Evolutionary conservation across 2,888 invertebrate species (phyloP).

Genomic region (Sesamia inferens): DNA sequence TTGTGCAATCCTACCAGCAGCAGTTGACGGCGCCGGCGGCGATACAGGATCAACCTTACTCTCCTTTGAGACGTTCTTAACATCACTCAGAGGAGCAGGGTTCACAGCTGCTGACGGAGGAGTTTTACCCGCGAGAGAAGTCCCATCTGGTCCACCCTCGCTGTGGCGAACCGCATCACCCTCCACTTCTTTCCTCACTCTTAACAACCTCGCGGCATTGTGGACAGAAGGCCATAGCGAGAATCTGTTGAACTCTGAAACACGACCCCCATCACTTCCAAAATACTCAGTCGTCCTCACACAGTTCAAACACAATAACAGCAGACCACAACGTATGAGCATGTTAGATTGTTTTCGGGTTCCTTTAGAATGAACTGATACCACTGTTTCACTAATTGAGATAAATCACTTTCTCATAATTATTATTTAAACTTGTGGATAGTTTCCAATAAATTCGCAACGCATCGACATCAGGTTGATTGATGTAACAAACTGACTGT

Average conservation of each 20-base stretch:
- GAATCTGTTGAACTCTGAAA: conserved; percentile 70
- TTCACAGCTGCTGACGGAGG: conserved; percentile 2
- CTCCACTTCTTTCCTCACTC: conserved; percentile 65
- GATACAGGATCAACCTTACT: background rate
- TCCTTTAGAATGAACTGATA: conserved; percentile 34
- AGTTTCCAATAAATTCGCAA: conserved; percentile 38
- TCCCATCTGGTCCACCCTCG: conserved; percentile 65
- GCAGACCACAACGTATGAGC: conserved; percentile 73
- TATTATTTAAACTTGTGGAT: conserved; percentile 44
- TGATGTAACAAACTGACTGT: conserved; percentile 48
- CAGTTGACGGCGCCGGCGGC: background rate
- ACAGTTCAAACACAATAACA: conserved; percentile 75
- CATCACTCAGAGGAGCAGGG: conserved; percentile 1
- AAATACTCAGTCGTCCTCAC: conserved; percentile 71
- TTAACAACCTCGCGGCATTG: conserved; percentile 69
- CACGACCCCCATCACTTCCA: conserved; percentile 55
- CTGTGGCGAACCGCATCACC: conserved; percentile 39
- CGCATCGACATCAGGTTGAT: conserved; percentile 35
- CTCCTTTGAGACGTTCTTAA: conserved; percentile 18
- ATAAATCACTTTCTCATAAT: conserved; percentile 53
- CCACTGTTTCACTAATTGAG: conserved; percentile 44
- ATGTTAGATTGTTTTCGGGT: conserved; percentile 57
- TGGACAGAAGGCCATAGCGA: conserved; percentile 80
- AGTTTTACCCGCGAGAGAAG: conserved; percentile 12
- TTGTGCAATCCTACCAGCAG: conserved; percentile 43